Percentiles rank a stretch among this genome's conserved stretches.
Evolutionary conservation across 1,140 invertebrate species (phyloP).

Genomic region (Leptopilina boulardi): DNA sequence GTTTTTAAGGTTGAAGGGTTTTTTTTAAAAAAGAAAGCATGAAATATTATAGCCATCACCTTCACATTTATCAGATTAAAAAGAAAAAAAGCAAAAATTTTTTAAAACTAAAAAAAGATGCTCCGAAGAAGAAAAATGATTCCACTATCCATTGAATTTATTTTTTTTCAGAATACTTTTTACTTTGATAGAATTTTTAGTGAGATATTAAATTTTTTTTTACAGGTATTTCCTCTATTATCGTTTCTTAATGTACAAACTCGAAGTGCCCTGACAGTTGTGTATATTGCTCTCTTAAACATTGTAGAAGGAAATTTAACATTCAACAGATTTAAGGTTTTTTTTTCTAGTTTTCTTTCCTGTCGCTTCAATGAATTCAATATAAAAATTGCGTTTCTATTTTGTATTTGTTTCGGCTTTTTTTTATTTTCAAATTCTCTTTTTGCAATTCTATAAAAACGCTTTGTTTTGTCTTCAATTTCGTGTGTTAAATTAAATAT

Average conservation of each 20-base stretch:
- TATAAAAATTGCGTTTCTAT: neutral
- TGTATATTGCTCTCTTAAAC: slow-evolving; percentile 67
- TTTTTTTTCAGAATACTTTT: neutral
- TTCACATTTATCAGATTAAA: too few species aligned
- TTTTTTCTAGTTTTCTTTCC: slow-evolving; percentile 35
- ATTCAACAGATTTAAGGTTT: slow-evolving; percentile 72
- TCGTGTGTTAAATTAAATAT: neutral
- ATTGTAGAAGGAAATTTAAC: slow-evolving; percentile 64
- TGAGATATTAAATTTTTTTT: neutral
- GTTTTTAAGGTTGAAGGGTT: neutral
- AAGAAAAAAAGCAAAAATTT: too few species aligned
- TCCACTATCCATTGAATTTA: neutral
- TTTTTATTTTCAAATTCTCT: neutral
- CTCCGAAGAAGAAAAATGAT: too few species aligned
- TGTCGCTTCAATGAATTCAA: neutral
- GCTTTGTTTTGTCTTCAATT: neutral
- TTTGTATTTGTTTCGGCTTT: neutral
- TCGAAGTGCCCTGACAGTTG: slow-evolving; percentile 65
- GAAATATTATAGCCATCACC: too few species aligned
- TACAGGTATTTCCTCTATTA: slow-evolving; percentile 74
- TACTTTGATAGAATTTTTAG: neutral
- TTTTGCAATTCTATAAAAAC: neutral
- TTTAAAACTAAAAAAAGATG: too few species aligned
- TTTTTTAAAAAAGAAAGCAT: neutral
- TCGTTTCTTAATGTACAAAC: slow-evolving; percentile 69